Percentiles rank a stretch among this genome's conserved stretches.
phyloP scores from a whole-genome alignment of 2,113 vertebrate genomes.

The Petrocephalus microphthalmus region DNA sequence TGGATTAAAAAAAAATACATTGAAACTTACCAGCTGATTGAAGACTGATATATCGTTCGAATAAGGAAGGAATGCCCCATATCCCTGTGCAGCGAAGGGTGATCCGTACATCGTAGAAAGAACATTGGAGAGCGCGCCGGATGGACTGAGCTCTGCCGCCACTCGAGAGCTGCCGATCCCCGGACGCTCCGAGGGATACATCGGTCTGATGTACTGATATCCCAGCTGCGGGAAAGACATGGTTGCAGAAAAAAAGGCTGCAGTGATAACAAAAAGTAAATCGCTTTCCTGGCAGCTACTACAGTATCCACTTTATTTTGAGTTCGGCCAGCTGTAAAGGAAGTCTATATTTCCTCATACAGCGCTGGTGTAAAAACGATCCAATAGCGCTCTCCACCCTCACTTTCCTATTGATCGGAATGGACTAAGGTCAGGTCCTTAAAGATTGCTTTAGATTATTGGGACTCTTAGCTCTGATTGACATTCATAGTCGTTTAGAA shows the following conservation, averaged over 20 bases:
- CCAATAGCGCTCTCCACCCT: conserved; percentile 74
- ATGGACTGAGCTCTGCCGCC: conserved; percentile 80
- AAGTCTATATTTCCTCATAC: conserved; percentile 77
- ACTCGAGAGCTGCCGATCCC: conserved; percentile 68
- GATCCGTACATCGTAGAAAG: conserved; percentile 89
- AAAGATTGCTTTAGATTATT: conserved; percentile 99
- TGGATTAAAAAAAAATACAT: not conserved
- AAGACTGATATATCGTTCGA: conserved; percentile 91
- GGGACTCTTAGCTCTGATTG: conserved; percentile 95
- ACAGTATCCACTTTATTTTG: conserved; percentile 73
- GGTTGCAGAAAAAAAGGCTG: conserved; percentile 61
- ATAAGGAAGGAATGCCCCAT: conserved; percentile 91
- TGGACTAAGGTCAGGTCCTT: conserved; percentile 98
- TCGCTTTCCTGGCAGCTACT: conserved; percentile 47
- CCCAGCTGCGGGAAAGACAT: conserved; percentile 96
- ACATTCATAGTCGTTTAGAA: conserved; percentile 91
- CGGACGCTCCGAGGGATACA: conserved; percentile 85
- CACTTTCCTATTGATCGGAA: conserved; percentile 94
- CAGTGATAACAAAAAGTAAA: conserved; percentile 54
- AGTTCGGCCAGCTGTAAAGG: conserved; percentile 64
- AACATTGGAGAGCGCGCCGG: conserved; percentile 84
- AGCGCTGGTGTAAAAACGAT: conserved; percentile 73
- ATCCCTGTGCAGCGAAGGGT: conserved; percentile 85
- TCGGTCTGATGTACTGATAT: conserved; percentile 93
- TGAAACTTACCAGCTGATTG: conserved; percentile 83